Evolutionary conservation across 2,888 invertebrate genomes (phyloP), one percentile per base, ranked within the genome.

Genomic region (Cryptocheilus praepositus): DNA sequence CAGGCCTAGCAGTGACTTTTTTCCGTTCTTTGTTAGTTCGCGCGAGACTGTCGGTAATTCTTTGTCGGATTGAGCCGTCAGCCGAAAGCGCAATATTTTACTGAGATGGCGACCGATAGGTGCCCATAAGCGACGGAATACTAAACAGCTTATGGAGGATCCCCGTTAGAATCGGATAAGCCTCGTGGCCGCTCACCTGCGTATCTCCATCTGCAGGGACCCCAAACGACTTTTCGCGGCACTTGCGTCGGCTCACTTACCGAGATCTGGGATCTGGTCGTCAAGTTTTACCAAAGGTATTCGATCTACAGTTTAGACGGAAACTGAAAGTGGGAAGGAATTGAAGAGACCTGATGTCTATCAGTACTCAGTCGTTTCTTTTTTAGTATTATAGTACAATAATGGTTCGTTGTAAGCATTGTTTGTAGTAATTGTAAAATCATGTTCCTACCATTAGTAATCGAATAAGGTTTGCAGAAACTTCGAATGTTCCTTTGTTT

Each of bases 41-140:
- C 3, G 8, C 61, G 61, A 65, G 64, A 61, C 58, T 62, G 54
- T 66, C 79, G 74, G 36, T 82, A 81, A 82, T 83, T 85, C 82
- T 80, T 76, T 73, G 71, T 28, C 66, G 76, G 79, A 86, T 86
- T 85, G 83, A 87, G 86, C 76, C 85, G 83, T 87, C 83, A 83
- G 76, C 11, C 78, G 80, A 78, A 76, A 85, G 81, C 80, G 83
- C 81, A 83, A 85, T 86, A 83, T 81, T 85, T 85, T 81, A 83
- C 80, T 72, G 73, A 82, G 85, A 85, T 84, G 81, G 78, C 80
- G 77, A 84, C 70, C 80, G 85, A 86, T 85, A 85, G 81, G 73
- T 77, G 74, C 70, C 79, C 81, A 80, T 84, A 81, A 78, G 73
- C 73, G 75, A 71, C 80, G 77, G 84, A 86, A 84, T 85, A 83